Evolutionary conservation across 1,140 invertebrate genomes (phyloP).

Genomic region (Magallana gigas): DNA sequence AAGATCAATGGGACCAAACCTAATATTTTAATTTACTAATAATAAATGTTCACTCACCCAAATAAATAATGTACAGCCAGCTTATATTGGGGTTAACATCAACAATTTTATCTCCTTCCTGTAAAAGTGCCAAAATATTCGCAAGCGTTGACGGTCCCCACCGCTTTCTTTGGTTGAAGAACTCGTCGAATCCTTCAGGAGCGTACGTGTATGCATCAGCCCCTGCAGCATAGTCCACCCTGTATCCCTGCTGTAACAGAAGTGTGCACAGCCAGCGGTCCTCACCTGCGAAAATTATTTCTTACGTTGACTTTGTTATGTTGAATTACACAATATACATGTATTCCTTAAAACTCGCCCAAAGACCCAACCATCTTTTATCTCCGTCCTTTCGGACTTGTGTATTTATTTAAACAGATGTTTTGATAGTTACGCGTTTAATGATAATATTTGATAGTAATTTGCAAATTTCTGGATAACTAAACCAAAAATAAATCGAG

Average conservation of each 20-base stretch:
- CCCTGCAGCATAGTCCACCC: constrained; percentile 84
- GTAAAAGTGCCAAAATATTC: constrained; percentile 84
- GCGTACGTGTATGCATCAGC: constrained; percentile 82
- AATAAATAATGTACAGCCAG: constrained; percentile 71
- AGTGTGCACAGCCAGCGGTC: constrained; percentile 81
- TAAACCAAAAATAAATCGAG: no score
- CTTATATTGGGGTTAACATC: constrained; percentile 65
- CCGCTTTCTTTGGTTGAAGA: no score
- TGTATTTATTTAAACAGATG: neutral
- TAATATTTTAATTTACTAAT: no score
- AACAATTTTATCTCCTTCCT: constrained; percentile 72
- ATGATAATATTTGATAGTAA: no score
- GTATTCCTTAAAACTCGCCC: no score
- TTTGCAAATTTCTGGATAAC: no score
- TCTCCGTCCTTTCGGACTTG: no score
- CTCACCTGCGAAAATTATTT: constrained; percentile 78
- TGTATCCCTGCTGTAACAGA: constrained; percentile 79
- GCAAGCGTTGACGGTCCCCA: constrained; percentile 81
- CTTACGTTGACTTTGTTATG: neutral
- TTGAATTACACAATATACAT: neutral
- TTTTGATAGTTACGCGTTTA: no score
- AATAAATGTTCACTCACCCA: constrained; percentile 22
- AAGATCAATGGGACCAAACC: no score
- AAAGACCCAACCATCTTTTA: neutral
- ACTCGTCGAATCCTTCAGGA: no score